Conservation (phyloP, 2,113 vertebrate species). For the Stegostoma tigrinum region DNA sequence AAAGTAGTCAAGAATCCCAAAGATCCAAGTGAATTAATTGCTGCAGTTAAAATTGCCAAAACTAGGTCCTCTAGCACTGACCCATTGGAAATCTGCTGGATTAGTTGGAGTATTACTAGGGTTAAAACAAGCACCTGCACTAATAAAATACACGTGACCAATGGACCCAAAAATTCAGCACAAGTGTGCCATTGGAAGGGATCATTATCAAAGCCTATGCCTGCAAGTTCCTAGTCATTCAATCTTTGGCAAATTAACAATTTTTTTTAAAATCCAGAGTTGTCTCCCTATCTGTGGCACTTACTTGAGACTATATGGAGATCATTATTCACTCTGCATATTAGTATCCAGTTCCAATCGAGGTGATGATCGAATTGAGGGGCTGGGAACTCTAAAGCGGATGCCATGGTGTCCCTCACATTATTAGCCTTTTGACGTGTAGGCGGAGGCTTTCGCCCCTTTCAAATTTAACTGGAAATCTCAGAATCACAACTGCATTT, state of each 20-base stretch:
- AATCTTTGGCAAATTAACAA: background rate
- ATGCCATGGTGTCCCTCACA: background rate
- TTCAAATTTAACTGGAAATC: background rate
- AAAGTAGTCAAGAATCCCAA: background rate
- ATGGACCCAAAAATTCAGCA: background rate
- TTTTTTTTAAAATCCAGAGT: background rate
- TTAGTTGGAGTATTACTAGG: background rate
- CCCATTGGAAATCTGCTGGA: background rate
- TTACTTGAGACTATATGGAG: background rate
- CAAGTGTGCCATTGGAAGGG: background rate
- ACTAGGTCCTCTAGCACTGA: background rate
- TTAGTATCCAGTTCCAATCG: background rate
- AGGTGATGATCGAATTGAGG: background rate
- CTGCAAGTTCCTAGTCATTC: background rate
- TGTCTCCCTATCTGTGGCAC: background rate
- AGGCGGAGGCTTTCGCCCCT: background rate
- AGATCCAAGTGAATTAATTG: background rate
- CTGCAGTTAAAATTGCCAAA: background rate
- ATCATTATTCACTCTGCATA: background rate
- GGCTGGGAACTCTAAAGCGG: background rate
- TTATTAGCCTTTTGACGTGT: background rate
- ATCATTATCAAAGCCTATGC: background rate
- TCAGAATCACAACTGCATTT: background rate
- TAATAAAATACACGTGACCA: background rate
- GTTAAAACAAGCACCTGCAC: background rate